Conservation (phyloP, 2,113 vertebrate genomes). For the Chaetorhynchus papuensis region DNA sequence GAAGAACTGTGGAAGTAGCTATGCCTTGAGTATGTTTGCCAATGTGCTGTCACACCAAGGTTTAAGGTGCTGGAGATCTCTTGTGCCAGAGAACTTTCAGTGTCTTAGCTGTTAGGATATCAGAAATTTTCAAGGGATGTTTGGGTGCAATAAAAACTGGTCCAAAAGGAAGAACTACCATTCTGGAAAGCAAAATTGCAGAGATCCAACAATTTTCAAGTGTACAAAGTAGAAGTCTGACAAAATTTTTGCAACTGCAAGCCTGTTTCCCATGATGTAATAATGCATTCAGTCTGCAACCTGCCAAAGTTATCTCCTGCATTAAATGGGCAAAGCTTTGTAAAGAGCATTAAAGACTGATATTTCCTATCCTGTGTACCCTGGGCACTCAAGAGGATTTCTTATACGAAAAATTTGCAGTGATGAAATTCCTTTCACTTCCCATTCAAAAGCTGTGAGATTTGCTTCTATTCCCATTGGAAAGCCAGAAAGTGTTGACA, state of each 20-base stretch:
- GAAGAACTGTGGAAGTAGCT: neutral
- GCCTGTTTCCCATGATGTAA: neutral
- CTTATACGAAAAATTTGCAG: neutral
- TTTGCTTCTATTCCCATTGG: neutral
- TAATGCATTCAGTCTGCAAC: neutral
- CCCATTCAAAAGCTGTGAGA: neutral
- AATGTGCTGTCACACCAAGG: neutral
- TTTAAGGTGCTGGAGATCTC: neutral
- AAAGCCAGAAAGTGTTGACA: neutral
- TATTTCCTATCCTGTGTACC: neutral
- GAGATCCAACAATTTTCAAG: neutral
- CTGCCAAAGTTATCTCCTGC: neutral
- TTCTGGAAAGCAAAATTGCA: neutral
- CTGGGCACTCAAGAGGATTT: neutral
- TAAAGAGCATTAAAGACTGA: neutral
- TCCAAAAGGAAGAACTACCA: neutral
- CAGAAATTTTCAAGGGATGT: neutral
- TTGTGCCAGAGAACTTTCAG: neutral
- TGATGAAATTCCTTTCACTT: neutral
- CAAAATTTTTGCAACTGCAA: neutral
- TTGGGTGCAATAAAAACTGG: neutral
- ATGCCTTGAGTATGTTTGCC: neutral
- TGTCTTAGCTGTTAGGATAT: accelerated
- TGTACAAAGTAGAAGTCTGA: neutral
- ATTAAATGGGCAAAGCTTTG: neutral